A percentile compares a stretch with the other conserved stretches of the same genome.
phyloP scores from a whole-genome alignment of 2,797 vertebrate species.

The Sebastolobus altivelis region DNA sequence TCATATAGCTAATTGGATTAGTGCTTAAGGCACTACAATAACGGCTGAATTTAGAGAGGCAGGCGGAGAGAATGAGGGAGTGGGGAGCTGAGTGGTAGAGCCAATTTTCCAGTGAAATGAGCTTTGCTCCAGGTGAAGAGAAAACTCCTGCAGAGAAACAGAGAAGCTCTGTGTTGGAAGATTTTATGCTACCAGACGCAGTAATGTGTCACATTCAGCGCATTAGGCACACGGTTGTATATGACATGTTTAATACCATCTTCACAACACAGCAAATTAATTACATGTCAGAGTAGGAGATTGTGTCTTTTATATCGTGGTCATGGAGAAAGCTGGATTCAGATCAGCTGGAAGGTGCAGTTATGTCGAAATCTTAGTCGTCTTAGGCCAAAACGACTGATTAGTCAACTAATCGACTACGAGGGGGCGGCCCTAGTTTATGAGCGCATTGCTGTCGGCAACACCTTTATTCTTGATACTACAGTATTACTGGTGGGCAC shows the following conservation, averaged over 20 bases:
- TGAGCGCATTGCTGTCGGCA: neutral
- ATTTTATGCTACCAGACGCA: slow-evolving; percentile 59
- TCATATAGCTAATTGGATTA: slow-evolving; percentile 85
- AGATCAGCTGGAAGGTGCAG: neutral
- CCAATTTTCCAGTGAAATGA: slow-evolving; percentile 85
- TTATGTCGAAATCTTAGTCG: no score
- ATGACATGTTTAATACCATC: slow-evolving; percentile 23
- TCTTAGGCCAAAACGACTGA: no score
- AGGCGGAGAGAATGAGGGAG: slow-evolving; percentile 72
- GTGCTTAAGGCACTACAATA: slow-evolving; percentile 78
- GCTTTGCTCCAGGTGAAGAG: slow-evolving; percentile 81
- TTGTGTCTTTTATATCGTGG: slow-evolving; percentile 1
- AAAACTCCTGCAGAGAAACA: slow-evolving; percentile 73
- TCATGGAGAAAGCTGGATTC: slow-evolving; percentile 10
- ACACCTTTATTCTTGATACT: neutral
- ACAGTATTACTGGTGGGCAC: neutral
- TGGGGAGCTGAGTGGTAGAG: slow-evolving; percentile 66
- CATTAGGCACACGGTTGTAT: slow-evolving; percentile 24
- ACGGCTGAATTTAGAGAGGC: slow-evolving; percentile 75
- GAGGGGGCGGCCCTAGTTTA: no score
- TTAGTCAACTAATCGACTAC: no score
- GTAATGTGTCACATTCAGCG: slow-evolving; percentile 58
- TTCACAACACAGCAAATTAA: slow-evolving; percentile 39
- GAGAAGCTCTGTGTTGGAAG: slow-evolving; percentile 61
- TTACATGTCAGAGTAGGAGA: slow-evolving; percentile 19